Base-by-base conservation (phyloP, 2,888 invertebrate species). In the Cryptocheilus praepositus region DNA sequence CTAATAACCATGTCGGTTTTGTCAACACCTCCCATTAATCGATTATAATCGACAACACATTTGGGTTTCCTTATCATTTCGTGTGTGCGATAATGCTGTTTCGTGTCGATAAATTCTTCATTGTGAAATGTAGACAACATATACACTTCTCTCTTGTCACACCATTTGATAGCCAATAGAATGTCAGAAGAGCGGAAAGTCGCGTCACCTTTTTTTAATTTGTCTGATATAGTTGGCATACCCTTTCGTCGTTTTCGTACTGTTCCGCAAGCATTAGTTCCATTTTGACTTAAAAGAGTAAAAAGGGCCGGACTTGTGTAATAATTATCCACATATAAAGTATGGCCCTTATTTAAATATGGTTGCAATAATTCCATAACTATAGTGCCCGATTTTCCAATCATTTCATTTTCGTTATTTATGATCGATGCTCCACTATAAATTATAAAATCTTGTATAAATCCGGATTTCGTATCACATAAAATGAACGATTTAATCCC, bases 61-160 rank as follows among this genome's bases (percentile, higher is more conserved):
- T n/a, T n/a, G n/a, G n/a, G 66, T 63, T 56, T 63, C 8, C 8
- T 11, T 22, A 55, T 55, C 11, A 55, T 11, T 55, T 55, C 55
- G 4, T 28, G 43, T 15, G 61, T 62, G 4, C 16, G 18, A 21
- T 58, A 25, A 54, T 57, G 19, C 28, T 13, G 57, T 57, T 64
- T 61, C 36, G 57, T 58, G 16, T 4, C 15, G 45, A 46, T 25
- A 44, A 68, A 60, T n/a, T n/a, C n/a, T 52, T 59, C 15, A 43
- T 59, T 64, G 56, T 68, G 63, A n/a, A 63, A 56, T 19, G 68
- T 63, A 19, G 61, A 62, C 25, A 65, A 43, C 60, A 68, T 57
- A 28, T 49, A 65, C 22, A 70, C 57, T 5, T 69, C 64, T 11
- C 49, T 56, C 18, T 61, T 67, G 51, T 72, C 51, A 19, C 18